These are phyloP conservation scores for Plagiodera versicolora DNA, from an alignment of 2,888 invertebrate genomes.

Conservation along the genomic window DNA sequence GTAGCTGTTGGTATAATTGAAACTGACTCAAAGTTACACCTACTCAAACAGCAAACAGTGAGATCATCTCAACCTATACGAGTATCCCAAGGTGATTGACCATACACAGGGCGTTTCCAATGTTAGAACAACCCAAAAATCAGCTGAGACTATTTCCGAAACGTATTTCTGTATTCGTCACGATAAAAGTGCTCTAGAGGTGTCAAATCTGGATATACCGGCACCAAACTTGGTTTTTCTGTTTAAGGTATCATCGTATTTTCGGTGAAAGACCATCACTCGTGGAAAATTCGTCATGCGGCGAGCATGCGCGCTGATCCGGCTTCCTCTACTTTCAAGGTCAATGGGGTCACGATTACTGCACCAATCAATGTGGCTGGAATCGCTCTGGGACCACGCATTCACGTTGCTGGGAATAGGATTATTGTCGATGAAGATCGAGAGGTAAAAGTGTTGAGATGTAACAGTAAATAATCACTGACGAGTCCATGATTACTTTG, in stretches of 20 bases:
- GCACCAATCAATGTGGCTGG: slow-evolving; percentile 69
- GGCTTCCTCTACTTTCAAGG: slow-evolving; percentile 63
- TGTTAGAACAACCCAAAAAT: no score
- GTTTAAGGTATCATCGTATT: slow-evolving; percentile 69
- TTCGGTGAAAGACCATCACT: slow-evolving; percentile 63
- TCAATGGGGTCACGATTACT: slow-evolving; percentile 62
- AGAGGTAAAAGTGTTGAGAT: slow-evolving; percentile 50
- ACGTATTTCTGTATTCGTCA: no score
- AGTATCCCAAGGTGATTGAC: no score
- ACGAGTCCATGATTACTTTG: no score
- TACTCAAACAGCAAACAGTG: no score
- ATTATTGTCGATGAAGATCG: slow-evolving; percentile 44
- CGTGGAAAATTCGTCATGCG: slow-evolving; percentile 71
- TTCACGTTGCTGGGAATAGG: slow-evolving; percentile 31
- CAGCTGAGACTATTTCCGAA: no score
- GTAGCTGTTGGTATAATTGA: neutral
- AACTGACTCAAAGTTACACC: no score
- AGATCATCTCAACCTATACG: no score
- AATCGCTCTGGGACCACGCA: slow-evolving; percentile 67
- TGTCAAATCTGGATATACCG: no score
- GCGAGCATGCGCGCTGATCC: slow-evolving; percentile 65
- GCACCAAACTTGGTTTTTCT: neutral
- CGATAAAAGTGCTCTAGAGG: no score
- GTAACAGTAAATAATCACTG: no score
- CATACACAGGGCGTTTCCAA: no score